phyloP scores from a whole-genome alignment of 2,888 invertebrate genomes.

The Proisotoma minuta region DNA sequence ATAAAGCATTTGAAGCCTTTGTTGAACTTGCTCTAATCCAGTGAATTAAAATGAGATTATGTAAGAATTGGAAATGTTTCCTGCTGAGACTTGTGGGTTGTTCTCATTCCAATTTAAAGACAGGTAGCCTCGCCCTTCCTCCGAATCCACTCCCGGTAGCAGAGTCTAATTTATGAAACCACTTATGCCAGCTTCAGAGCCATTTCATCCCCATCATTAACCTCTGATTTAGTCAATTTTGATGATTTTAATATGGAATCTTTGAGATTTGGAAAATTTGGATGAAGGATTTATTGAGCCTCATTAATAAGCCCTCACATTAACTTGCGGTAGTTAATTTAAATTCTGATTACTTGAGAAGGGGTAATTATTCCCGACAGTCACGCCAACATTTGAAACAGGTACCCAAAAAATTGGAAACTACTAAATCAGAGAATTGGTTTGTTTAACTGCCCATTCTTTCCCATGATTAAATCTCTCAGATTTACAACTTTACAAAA shows the following conservation, averaged over 20 bases:
- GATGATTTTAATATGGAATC: not conserved
- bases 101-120: slow-evolving; percentile 7
- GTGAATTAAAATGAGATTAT: no score
- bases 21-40: no score
- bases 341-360: slow-evolving; percentile 9
- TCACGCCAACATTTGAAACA: not conserved
- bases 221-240: not conserved
- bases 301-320: not conserved
- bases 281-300: slow-evolving; percentile 2
- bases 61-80: not conserved
- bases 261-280: not conserved
- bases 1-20: no score
- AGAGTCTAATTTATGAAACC: slow-evolving; percentile 13
- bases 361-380: slow-evolving; percentile 8
- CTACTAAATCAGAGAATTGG: no score
- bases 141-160: slow-evolving; percentile 16
- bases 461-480: no score
- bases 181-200: slow-evolving; percentile 6
- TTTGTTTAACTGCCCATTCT: no score
- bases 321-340: slow-evolving; percentile 7
- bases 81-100: not conserved
- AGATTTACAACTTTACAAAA: no score
- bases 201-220: not conserved
- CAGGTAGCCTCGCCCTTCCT: slow-evolving; percentile 20
- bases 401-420: not conserved